Conservation (phyloP, 2,888 invertebrate genomes). For the Sabatieria punctata region DNA sequence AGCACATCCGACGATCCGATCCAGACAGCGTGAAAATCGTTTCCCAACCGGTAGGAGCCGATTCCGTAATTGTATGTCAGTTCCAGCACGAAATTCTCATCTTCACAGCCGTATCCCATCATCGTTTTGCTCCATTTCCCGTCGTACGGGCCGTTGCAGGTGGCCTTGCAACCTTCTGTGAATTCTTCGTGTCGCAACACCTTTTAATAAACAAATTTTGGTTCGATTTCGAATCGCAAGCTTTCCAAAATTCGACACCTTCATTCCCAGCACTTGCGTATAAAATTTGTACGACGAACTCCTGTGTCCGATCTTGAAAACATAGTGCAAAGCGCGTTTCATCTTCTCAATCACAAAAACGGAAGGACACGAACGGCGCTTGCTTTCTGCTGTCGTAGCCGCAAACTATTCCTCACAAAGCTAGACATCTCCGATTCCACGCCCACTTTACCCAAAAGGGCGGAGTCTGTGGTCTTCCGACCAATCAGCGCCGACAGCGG, state of each 20-base stretch:
- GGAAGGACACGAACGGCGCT: too few relatives aligned
- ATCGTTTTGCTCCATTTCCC: slow-evolving; percentile 98
- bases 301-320: slow-evolving; percentile 83
- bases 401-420: too few relatives aligned
- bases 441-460: too few relatives aligned
- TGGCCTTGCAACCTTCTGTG: slow-evolving; percentile 82
- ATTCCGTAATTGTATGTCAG: slow-evolving; percentile 94
- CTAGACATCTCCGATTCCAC: too few relatives aligned
- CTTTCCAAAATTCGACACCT: slow-evolving; percentile 43
- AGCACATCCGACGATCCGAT: slow-evolving; percentile 55
- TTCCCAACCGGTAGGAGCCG: slow-evolving; percentile 64
- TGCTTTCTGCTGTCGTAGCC: too few relatives aligned
- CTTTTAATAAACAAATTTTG: slow-evolving; percentile 36
- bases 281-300: slow-evolving; percentile 69
- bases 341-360: slow-evolving; percentile 1
- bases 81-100: slow-evolving; percentile 82
- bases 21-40: slow-evolving; percentile 50
- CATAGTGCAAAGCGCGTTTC: slow-evolving; percentile 74
- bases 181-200: slow-evolving; percentile 92
- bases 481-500: too few relatives aligned
- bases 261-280: slow-evolving; percentile 77
- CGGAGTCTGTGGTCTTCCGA: too few relatives aligned
- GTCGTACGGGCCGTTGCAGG: slow-evolving; percentile 95
- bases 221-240: neutral
- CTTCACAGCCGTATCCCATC: slow-evolving; percentile 92